Evolutionary conservation across 2,113 vertebrate genomes (phyloP).

Genomic region (Tupaia tana): DNA sequence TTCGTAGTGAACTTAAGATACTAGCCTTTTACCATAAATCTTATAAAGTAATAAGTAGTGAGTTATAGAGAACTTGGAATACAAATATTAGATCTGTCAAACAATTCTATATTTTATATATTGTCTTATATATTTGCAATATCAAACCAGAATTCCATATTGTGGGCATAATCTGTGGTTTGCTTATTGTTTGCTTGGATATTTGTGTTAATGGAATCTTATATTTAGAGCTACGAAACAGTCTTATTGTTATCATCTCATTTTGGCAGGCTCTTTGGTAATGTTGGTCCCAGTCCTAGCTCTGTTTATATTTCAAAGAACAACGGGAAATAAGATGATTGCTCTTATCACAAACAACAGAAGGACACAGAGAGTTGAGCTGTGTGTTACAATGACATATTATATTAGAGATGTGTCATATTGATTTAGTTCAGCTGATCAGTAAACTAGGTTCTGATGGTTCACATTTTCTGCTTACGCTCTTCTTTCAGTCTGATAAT

Average conservation of each 20-base stretch:
- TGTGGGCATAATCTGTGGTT: conserved; percentile 29
- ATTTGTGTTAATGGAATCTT: conserved; percentile 67
- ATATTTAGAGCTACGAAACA: conserved; percentile 52
- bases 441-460: background rate
- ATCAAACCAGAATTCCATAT: background rate
- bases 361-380: conserved; percentile 44
- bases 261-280: conserved; percentile 70
- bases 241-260: conserved; percentile 63
- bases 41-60: background rate
- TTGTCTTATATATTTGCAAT: background rate
- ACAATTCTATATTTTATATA: conserved; percentile 9
- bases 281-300: conserved; percentile 58
- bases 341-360: conserved; percentile 78
- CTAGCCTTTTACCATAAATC: background rate
- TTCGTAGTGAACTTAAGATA: background rate
- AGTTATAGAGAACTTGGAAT: background rate
- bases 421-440: conserved; percentile 60
- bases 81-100: background rate
- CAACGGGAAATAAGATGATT: conserved; percentile 58
- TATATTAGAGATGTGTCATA: conserved; percentile 59
- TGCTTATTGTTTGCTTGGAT: conserved; percentile 32
- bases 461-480: conserved; percentile 37
- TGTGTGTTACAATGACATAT: background rate
- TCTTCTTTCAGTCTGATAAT: conserved; percentile 3
- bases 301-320: conserved; percentile 71